Evolutionary conservation across 2,113 vertebrate genomes (phyloP), one percentile per base, ranked within the genome.

Genomic region (Brachyhypopomus occidentalis): DNA sequence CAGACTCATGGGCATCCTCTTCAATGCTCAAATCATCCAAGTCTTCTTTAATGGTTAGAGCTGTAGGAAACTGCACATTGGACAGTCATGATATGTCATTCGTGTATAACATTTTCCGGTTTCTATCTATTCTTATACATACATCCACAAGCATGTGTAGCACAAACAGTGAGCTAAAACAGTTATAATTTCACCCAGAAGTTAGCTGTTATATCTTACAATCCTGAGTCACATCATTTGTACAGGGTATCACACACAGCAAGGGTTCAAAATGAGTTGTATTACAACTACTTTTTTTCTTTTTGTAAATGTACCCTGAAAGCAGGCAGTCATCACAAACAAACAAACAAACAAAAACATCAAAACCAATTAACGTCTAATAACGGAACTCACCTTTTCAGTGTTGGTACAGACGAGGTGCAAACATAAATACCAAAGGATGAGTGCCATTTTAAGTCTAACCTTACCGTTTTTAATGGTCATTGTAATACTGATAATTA

Each of bases 1-100:
- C 92, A 52, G 94, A 92, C 63, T 82, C 76, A 16, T 80, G 85
- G 5, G 79, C 85, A 0, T 90, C 89, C 4, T 88, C 87, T 55
- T 72, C 85, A 14, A 67, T 73, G 59, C 52, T 72, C 2, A 55
- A n/a, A 36, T 80, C 48, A 71, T 38, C 90, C 3, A 74, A 4
- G 30, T 73, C 84, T 34, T 92, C 87, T 74, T 90, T 87, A 78
- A 92, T 84, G 11, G 80, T 87, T 20, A 93, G 80, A 19, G 90
- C 89, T 3, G 88, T 85, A 56, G 82, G 81, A 66, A 88, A 79
- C 92, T 93, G 84, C 3, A 85, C 4, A 80, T 2, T 52, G 36
- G 23, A 23, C 16, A 52, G 45, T 14, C 45, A 52, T 14, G 12
- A 0, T 2, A 64, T 14, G n/a, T 64, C 23, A 64, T 64, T 25